A percentile compares a stretch with the other conserved stretches of the same genome.
Evolutionary conservation across 2,797 vertebrate species (phyloP).

Genomic region (Helarctos malayanus): DNA sequence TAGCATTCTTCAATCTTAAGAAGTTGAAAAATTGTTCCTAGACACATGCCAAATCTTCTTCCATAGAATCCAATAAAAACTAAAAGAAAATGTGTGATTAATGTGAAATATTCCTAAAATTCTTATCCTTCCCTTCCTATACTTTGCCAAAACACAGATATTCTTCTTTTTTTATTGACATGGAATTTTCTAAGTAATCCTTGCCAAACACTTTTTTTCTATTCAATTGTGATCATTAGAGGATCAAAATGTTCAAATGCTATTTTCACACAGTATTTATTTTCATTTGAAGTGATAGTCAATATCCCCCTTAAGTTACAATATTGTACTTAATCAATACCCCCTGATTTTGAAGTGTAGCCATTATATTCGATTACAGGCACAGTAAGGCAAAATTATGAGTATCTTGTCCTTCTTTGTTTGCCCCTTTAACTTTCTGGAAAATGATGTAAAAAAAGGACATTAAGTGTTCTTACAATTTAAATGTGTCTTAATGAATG

Average conservation of each 20-base stretch:
- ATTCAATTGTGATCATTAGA: background rate
- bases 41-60: background rate
- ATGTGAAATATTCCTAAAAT: background rate
- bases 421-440: background rate
- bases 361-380: background rate
- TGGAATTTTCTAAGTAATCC: background rate
- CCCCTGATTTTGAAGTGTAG: constrained; percentile 36
- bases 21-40: background rate
- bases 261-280: background rate
- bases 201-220: background rate
- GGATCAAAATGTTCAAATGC: background rate
- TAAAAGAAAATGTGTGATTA: background rate
- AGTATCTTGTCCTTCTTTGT: background rate
- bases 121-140: background rate
- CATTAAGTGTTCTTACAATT: constrained; percentile 55
- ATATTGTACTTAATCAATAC: background rate
- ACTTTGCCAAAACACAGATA: background rate
- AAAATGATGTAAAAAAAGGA: background rate
- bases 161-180: background rate
- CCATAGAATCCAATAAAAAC: background rate
- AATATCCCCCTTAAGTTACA: background rate
- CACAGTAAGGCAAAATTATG: background rate
- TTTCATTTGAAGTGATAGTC: background rate
- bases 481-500: constrained; percentile 22
- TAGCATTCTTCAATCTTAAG: background rate